A percentile compares a stretch with the other conserved stretches of the same genome.
These are phyloP conservation scores for Muschampia plurimacula DNA, from an alignment of 2,888 invertebrate species.

Conservation along the genomic window DNA sequence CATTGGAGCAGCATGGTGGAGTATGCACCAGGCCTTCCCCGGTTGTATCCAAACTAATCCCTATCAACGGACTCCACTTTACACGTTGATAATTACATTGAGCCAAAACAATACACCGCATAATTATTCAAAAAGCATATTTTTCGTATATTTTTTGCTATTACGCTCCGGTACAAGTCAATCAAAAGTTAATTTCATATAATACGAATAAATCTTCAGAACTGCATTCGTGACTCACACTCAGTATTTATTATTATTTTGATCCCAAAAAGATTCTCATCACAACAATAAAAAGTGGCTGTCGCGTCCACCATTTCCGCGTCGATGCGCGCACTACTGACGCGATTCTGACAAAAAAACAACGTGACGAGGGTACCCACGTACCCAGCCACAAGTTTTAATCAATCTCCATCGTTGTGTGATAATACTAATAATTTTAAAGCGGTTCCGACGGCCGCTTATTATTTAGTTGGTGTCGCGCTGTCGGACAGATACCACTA, in stretches of 20 bases:
- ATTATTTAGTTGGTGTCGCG: conserved; percentile 28
- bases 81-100: too few relatives aligned
- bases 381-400: conserved; percentile 51
- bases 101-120: too few relatives aligned
- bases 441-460: conserved; percentile 41
- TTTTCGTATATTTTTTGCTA: too few relatives aligned
- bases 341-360: conserved; percentile 42
- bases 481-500: conserved; percentile 11
- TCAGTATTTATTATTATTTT: conserved; percentile 50
- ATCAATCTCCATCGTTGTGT: conserved; percentile 50
- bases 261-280: conserved; percentile 49
- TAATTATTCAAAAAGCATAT: too few relatives aligned
- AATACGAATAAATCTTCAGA: conserved; percentile 1
- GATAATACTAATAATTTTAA: conserved; percentile 47
- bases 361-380: conserved; percentile 53
- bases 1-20: too few relatives aligned
- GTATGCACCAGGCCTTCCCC: too few relatives aligned
- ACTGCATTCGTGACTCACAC: conserved; percentile 42
- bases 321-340: conserved; percentile 51
- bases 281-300: conserved; percentile 51
- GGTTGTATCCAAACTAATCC: too few relatives aligned
- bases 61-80: too few relatives aligned
- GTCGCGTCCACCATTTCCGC: conserved; percentile 53
- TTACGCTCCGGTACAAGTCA: not conserved
- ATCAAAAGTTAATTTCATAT: conserved; percentile 11